A percentile compares a stretch with the other conserved stretches of the same genome.
Conservation (phyloP, 2,797 vertebrate genomes). For the Psittacula derbiana region DNA sequence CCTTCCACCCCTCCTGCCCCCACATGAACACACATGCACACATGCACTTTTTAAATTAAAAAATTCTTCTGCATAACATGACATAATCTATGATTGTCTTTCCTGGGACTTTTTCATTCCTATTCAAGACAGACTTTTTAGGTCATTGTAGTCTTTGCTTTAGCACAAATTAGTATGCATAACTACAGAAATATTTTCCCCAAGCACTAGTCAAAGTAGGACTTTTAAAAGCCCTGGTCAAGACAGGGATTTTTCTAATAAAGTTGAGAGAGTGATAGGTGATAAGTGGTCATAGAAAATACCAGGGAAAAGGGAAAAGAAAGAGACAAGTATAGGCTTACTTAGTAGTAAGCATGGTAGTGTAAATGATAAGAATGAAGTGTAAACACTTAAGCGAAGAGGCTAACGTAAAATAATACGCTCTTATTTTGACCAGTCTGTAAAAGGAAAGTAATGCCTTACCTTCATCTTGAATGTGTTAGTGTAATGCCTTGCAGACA, state of each 20-base stretch:
- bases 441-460: background rate
- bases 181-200: background rate
- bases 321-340: background rate
- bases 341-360: background rate
- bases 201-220: background rate
- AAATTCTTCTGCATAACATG: background rate
- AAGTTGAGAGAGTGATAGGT: background rate
- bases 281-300: background rate
- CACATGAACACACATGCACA: fast-evolving
- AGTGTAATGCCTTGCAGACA: background rate
- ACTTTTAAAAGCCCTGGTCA: background rate
- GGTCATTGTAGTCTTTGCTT: background rate
- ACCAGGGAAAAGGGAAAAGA: background rate
- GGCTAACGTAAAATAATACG: background rate
- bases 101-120: background rate
- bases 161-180: background rate
- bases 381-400: background rate
- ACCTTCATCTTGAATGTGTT: background rate
- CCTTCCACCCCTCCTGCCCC: background rate
- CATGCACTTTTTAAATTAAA: background rate
- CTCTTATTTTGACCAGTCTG: background rate
- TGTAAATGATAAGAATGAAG: background rate
- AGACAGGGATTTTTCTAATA: background rate
- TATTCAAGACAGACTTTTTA: background rate
- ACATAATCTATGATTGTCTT: background rate